Conservation (phyloP, 1,140 invertebrate species). For the Bilobella aurantiaca region DNA sequence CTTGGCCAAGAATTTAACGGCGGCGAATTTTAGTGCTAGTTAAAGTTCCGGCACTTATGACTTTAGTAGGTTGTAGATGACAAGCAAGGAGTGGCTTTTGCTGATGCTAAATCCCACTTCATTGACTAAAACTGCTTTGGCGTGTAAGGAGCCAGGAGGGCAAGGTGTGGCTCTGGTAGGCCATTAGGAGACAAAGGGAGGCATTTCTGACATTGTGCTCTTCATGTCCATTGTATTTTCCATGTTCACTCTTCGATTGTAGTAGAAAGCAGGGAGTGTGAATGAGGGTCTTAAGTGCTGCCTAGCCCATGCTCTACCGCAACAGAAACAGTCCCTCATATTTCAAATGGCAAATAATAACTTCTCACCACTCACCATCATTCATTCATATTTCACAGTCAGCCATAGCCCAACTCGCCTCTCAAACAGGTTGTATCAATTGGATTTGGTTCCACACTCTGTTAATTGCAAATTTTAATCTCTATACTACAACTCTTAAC, state of each 20-base stretch:
- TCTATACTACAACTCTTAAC: no score
- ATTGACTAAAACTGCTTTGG: no score
- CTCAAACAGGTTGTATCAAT: background rate
- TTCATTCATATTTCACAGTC: background rate
- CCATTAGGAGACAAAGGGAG: slow-evolving; percentile 3
- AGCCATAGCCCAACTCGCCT: background rate
- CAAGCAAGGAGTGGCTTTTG: no score
- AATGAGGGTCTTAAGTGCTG: background rate
- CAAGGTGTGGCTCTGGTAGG: background rate
- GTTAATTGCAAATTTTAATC: no score
- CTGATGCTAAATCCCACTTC: no score
- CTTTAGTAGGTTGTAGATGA: no score
- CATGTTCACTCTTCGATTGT: slow-evolving; percentile 9
- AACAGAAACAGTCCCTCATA: background rate
- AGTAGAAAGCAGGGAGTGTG: background rate
- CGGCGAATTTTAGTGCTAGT: no score
- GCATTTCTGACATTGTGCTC: background rate
- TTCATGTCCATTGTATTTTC: no score
- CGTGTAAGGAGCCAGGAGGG: no score
- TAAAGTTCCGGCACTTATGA: no score
- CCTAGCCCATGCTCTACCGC: background rate
- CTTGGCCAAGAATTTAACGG: no score
- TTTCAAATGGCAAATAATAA: background rate
- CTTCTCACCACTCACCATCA: background rate
- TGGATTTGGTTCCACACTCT: background rate